Percentiles rank a stretch among this genome's conserved stretches.
phyloP scores from a whole-genome alignment of 2,797 vertebrate genomes.

The Philypnodon macrostomus region DNA sequence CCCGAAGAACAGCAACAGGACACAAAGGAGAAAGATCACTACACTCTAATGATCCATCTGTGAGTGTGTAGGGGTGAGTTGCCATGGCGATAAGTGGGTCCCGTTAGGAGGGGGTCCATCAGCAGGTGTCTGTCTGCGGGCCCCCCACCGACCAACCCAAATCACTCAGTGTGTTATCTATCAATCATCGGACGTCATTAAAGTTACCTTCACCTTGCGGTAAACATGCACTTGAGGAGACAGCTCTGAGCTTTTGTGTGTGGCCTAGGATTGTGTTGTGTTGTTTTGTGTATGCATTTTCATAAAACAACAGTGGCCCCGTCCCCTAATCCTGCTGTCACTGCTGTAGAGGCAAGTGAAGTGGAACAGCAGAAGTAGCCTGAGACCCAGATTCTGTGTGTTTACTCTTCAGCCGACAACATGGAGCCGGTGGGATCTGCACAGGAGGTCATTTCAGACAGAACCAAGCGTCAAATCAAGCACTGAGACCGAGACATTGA shows the following conservation, averaged over 20 bases:
- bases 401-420: background rate
- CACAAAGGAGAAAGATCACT: conserved; percentile 59
- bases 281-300: conserved; percentile 11
- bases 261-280: conserved; percentile 14
- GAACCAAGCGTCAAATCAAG: background rate
- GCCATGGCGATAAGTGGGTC: conserved; percentile 61
- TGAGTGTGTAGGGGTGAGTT: conserved; percentile 39
- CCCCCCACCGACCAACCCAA: conserved; percentile 16
- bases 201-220: conserved; percentile 3
- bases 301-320: conserved; percentile 28
- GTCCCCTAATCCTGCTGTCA: conserved; percentile 34
- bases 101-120: conserved; percentile 46
- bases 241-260: conserved; percentile 6
- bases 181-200: conserved; percentile 12
- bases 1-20: conserved; percentile 50
- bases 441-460: background rate
- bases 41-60: conserved; percentile 63
- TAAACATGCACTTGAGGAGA: background rate
- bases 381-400: background rate
- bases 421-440: background rate
- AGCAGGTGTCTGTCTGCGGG: conserved; percentile 68
- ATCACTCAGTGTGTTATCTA: conserved; percentile 24
- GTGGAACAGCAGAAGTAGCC: conserved; percentile 6
- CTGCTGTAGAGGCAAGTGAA: conserved; percentile 22
- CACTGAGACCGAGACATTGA: background rate